Evolutionary conservation across 2,888 invertebrate genomes (phyloP).

Genomic region (Thecophora atra): DNA sequence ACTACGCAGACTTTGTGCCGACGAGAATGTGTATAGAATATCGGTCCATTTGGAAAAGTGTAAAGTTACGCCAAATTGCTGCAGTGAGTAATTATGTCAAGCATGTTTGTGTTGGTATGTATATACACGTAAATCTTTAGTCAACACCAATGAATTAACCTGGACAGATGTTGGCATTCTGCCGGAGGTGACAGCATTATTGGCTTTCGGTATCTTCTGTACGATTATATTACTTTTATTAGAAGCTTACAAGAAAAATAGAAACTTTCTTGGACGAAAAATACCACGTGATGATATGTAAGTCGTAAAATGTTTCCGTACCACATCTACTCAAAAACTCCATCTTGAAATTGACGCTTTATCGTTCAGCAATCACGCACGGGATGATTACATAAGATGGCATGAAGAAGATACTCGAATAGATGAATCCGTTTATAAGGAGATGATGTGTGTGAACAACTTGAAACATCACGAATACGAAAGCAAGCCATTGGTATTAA

Average conservation of each 20-base stretch:
- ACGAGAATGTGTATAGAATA: constrained; percentile 30
- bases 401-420: background rate
- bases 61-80: constrained; percentile 45
- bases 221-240: background rate
- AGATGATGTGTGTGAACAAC: constrained; percentile 35
- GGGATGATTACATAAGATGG: constrained; percentile 8
- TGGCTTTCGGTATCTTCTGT: background rate
- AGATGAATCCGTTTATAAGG: constrained; percentile 43
- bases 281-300: constrained; percentile 26
- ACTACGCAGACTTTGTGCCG: constrained; percentile 40
- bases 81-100: constrained; percentile 47
- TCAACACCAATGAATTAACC: constrained; percentile 2
- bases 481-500: constrained; percentile 36
- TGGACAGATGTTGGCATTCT: constrained; percentile 20
- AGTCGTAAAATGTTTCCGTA: background rate
- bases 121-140: constrained; percentile 29
- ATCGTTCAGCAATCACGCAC: constrained; percentile 4
- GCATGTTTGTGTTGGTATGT: background rate
- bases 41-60: constrained; percentile 44
- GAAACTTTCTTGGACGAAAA: background rate
- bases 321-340: no score
- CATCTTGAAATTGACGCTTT: background rate
- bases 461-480: constrained; percentile 30
- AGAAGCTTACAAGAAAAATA: background rate
- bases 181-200: constrained; percentile 27